Conservation (phyloP, 2,797 vertebrate species). For the Semotilus atromaculatus region DNA sequence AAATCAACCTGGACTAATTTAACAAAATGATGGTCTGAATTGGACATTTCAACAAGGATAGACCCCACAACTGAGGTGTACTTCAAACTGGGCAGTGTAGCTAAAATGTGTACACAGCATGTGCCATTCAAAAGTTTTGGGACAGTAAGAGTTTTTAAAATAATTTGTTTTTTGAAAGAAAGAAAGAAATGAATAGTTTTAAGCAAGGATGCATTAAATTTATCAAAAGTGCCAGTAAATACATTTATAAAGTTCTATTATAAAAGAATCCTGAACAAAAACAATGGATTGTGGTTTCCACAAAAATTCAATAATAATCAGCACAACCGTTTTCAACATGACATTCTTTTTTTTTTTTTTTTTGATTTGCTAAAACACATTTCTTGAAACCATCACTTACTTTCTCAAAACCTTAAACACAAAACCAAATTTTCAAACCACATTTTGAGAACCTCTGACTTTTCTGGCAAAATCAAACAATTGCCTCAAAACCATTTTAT, state of each 20-base stretch:
- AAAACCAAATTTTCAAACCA: too few relatives aligned
- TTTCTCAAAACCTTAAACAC: too few relatives aligned
- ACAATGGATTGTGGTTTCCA: neutral
- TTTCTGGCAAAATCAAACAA: too few relatives aligned
- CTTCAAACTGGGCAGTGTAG: neutral
- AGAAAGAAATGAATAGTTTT: neutral
- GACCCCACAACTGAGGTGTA: neutral
- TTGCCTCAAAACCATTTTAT: too few relatives aligned
- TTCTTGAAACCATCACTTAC: too few relatives aligned
- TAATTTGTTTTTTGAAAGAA: too few relatives aligned
- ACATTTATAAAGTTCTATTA: neutral
- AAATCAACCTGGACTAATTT: neutral
- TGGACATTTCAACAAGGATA: neutral
- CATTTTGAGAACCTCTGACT: too few relatives aligned
- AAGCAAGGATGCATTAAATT: neutral
- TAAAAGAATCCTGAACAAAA: neutral
- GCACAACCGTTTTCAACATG: neutral
- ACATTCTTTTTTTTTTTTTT: too few relatives aligned
- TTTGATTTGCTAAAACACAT: too few relatives aligned
- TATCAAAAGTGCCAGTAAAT: neutral
- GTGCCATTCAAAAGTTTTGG: neutral
- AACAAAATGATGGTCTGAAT: neutral
- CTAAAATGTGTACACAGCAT: neutral
- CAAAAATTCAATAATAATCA: neutral
- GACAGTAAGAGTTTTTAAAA: neutral